Conservation (phyloP, 2,113 vertebrate species). For the Ariopsis seemanni region DNA sequence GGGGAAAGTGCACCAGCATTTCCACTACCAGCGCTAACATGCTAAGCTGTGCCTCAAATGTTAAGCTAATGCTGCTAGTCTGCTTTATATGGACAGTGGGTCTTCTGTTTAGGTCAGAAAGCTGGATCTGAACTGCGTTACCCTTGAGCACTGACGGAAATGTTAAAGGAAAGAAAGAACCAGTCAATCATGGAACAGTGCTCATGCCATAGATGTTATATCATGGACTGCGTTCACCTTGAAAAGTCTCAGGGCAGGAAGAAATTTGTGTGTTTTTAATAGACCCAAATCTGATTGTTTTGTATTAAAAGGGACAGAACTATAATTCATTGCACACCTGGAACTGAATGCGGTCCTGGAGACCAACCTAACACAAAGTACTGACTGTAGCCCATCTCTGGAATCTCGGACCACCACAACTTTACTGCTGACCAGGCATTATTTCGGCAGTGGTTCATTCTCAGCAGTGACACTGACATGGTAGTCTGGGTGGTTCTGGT, state of each 20-base stretch:
- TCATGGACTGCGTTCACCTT: conserved; percentile 21
- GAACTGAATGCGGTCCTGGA: not conserved
- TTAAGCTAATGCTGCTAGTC: conserved; percentile 49
- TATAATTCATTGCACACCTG: not conserved
- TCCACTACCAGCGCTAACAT: conserved; percentile 66
- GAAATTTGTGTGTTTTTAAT: conserved; percentile 27
- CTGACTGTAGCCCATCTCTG: not conserved
- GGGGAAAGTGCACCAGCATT: conserved; percentile 67
- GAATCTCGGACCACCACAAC: not conserved
- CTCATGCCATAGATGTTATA: conserved; percentile 21
- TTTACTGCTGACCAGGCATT: not conserved
- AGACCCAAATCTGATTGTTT: conserved; percentile 11
- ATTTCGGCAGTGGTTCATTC: not conserved
- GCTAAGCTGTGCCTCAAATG: not conserved
- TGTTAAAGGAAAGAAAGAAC: not conserved
- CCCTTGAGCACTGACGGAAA: conserved; percentile 15
- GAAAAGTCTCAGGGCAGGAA: conserved; percentile 52
- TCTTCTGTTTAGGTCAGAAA: conserved; percentile 30
- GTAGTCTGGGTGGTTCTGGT: not conserved
- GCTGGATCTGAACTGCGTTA: conserved; percentile 22
- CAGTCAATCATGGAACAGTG: not conserved
- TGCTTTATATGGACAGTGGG: conserved; percentile 38
- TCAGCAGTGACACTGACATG: not conserved
- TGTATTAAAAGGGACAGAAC: not conserved
- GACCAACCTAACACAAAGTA: not conserved